Evolutionary conservation across 1,140 invertebrate genomes (phyloP), one percentile per base, ranked within the genome.

Genomic region (Pentalonia nigronervosa): DNA sequence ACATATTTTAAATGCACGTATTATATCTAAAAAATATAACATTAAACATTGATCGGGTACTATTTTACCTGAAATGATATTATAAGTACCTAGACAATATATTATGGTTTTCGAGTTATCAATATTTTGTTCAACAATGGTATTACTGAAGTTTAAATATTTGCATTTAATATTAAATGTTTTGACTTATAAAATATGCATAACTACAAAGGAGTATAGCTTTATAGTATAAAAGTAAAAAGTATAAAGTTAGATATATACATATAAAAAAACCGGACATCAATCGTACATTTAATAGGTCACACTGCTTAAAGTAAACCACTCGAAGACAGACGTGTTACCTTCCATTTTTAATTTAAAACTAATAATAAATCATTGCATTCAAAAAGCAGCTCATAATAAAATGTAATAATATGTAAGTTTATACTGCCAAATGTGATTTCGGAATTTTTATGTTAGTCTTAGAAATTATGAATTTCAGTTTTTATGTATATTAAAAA

Each of bases 231-330:
- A n/a, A 3, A 67, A 67, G 60, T 67, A 67, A 67, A 67, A n/a
- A 67, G 14, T n/a, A 67, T 76, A n/a, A 76, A 76, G 60, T 76
- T 76, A 76, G 60, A n/a, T 67, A 25, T 17, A n/a, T 7, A n/a
- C n/a, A 76, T n/a, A 17, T n/a, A 76, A 76, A 84, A n/a, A 84
- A 84, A 84, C 83, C 34, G 83, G 83, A 45, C 83, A 84, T 84
- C 8, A 41, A 41, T 84, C 36, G 34, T 36, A 21, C 76, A 7
- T 36, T 83, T 34, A 83, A 83, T 83, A 83, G 76, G 34, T 83
- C 21, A 76, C 30, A n/a, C 6, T 76, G 60, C 30, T 76, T 76
- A 76, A 76, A 76, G 60, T 76, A n/a, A 30, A 76, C 14, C 30
- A 76, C n/a, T 83, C 34, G 76, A 83, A 34, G n/a, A 36, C 76